Conservation (phyloP, 2,888 invertebrate genomes). For the Tribolium freemani region DNA sequence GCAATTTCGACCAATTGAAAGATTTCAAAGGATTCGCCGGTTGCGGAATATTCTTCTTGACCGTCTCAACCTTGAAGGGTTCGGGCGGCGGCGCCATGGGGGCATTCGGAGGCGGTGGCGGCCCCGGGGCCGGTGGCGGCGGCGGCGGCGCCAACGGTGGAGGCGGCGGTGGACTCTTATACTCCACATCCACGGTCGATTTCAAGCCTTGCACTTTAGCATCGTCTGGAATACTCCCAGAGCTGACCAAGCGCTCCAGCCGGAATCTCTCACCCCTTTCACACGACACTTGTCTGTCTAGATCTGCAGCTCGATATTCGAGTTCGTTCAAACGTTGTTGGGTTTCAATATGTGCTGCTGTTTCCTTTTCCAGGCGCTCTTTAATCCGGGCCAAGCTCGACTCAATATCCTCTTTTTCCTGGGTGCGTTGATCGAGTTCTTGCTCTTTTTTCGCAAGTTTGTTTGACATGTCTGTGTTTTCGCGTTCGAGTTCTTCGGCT, state of each 20-base stretch:
- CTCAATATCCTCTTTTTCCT: conserved; percentile 94
- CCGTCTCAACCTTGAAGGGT: conserved; percentile 72
- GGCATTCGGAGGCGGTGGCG: conserved; percentile 74
- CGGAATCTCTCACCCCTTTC: conserved; percentile 86
- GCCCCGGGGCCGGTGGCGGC: conserved; percentile 74
- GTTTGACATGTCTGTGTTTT: conserved; percentile 89
- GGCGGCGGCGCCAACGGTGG: conserved; percentile 68
- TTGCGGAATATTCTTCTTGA: conserved; percentile 91
- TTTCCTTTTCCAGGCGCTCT: conserved; percentile 91
- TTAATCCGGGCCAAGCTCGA: conserved; percentile 84
- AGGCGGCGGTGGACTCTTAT: conserved; percentile 62
- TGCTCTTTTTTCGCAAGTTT: conserved; percentile 93
- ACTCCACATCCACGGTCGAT: conserved; percentile 56
- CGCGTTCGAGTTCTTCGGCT: conserved; percentile 89
- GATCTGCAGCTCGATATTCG: conserved; percentile 69
- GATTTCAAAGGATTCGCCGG: conserved; percentile 94
- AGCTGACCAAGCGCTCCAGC: conserved; percentile 86
- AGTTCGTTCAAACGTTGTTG: conserved; percentile 75
- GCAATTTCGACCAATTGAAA: conserved; percentile 97
- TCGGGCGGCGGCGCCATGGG: conserved; percentile 73
- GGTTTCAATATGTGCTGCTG: conserved; percentile 88
- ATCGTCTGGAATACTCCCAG: conserved; percentile 94
- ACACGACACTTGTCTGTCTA: conserved; percentile 76
- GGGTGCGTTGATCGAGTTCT: conserved; percentile 89
- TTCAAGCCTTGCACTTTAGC: conserved; percentile 80